Evolutionary conservation across 2,113 vertebrate genomes (phyloP), one percentile per base, ranked within the genome.

Genomic region (Pitta sordida): DNA sequence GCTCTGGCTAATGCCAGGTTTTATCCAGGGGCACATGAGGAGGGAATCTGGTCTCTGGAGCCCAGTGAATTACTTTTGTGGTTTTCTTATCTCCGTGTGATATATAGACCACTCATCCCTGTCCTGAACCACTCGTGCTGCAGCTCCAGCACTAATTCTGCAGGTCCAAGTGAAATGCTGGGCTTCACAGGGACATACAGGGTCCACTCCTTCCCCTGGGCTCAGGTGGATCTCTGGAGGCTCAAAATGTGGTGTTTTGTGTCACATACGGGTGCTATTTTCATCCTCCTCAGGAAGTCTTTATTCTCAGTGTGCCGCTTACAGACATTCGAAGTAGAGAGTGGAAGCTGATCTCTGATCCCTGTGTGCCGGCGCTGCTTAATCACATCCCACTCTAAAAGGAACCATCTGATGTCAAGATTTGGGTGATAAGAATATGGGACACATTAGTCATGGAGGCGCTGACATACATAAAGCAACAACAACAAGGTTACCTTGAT

Each of bases 361-460:
- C 90, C 82, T 48, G 6, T 1, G 55, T 91, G 91, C 74, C 1
- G n/a, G 81, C 77, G 84, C 22, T 46, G 65, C 75, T 94, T 94
- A 95, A 96, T 94, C 90, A 83, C 75, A 88, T 60, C 79, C 79
- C 79, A 12, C 87, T 74, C 91, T 94, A 94, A 94, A 86, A 96
- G 69, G 48, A 96, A 87, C 82, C 94, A 96, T 80, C 90, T 96
- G 96, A 95, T 20, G 22, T 83, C 85, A 71, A 96, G 96, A 96
- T 96, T 37, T 71, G 68, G 29, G 20, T 90, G 85, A 95, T 95
- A 96, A 94, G 88, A 95, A 78, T 91, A 78, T 91, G 93, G 94
- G 82, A 93, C 85, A 81, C 85, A 81, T 96, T 96, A 96, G 95
- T 90, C 93, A 95, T 90, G 95, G 94, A 88, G 83, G 83, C 94